Percentiles rank a stretch among this genome's conserved stretches.
Conservation (phyloP, 2,888 invertebrate species). For the Epistrophe grossulariae region DNA sequence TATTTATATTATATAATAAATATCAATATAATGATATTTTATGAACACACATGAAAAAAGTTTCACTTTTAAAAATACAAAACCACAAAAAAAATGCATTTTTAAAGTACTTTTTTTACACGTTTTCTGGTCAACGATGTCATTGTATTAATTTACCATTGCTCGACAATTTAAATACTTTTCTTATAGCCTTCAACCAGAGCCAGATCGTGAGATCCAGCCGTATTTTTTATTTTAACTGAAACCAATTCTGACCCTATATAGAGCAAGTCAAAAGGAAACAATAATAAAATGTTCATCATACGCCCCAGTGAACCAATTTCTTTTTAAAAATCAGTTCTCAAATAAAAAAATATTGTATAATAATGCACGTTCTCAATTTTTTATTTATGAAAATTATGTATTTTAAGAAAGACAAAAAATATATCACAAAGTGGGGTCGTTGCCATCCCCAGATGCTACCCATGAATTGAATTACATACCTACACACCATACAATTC, state of each 20-base stretch:
- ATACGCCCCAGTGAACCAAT: conserved; percentile 22
- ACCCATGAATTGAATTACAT: background rate
- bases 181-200: background rate
- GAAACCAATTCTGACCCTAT: background rate
- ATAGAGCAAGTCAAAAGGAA: background rate
- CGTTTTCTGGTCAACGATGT: too few species aligned
- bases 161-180: background rate
- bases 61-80: too few species aligned
- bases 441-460: background rate
- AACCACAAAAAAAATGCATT: too few species aligned
- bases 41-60: too few species aligned
- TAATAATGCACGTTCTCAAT: background rate
- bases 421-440: background rate
- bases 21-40: too few species aligned
- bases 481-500: background rate
- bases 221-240: background rate
- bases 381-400: background rate
- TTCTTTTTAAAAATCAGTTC: background rate
- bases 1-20: too few species aligned
- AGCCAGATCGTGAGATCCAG: background rate
- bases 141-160: too few species aligned
- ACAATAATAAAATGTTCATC: background rate
- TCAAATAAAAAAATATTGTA: background rate
- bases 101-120: too few species aligned
- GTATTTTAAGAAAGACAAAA: background rate